Percentiles rank a stretch among this genome's conserved stretches.
These are phyloP conservation scores for Drosophila nr. medialis DNA, from an alignment of 2,888 invertebrate species.

Conservation along the genomic window DNA sequence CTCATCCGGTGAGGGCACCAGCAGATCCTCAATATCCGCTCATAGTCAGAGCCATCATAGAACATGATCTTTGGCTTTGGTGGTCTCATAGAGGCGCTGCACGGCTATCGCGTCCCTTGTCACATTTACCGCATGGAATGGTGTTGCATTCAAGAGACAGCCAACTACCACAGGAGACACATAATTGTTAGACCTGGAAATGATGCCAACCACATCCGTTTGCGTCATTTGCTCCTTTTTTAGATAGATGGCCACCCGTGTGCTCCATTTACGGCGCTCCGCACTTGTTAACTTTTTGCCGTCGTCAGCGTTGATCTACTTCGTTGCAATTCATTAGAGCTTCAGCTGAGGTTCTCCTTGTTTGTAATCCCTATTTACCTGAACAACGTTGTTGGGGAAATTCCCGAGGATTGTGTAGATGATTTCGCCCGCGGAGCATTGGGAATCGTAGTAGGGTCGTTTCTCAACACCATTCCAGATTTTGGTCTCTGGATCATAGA, in stretches of 20 bases:
- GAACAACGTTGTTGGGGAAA: conserved; percentile 50
- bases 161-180: conserved; percentile 36
- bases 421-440: conserved; percentile 43
- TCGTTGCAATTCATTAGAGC: conserved; percentile 10
- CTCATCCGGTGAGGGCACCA: too few species aligned
- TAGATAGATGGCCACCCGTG: conserved; percentile 49
- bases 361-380: conserved; percentile 35
- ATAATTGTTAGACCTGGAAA: conserved; percentile 42
- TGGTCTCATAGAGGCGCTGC: conserved; percentile 42
- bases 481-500: conserved; percentile 50
- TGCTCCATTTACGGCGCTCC: conserved; percentile 37
- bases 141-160: conserved; percentile 55
- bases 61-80: conserved; percentile 73
- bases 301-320: conserved; percentile 54
- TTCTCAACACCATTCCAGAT: conserved; percentile 56
- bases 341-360: not conserved
- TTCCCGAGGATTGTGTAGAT: conserved; percentile 24
- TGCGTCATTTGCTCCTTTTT: conserved; percentile 52
- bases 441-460: conserved; percentile 20
- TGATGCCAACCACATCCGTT: conserved; percentile 47
- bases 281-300: conserved; percentile 40
- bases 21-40: conserved; percentile 33
- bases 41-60: conserved; percentile 61
- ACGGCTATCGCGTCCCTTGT: conserved; percentile 36
- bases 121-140: conserved; percentile 60